Evolutionary conservation across 2,113 vertebrate species (phyloP).

Genomic region (Paedocypris sp.): DNA sequence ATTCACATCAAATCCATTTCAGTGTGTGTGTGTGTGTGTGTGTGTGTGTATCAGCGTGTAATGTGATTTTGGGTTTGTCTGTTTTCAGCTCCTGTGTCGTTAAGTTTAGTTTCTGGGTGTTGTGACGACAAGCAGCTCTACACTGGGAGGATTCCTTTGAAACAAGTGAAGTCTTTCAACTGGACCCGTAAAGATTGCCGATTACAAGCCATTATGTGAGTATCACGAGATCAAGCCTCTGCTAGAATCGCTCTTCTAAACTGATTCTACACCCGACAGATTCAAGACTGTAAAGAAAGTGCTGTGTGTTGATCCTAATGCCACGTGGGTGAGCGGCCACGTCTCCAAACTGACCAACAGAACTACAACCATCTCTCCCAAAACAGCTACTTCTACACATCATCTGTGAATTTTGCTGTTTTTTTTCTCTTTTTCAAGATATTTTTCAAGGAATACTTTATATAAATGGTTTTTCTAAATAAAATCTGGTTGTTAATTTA

Average conservation of each 20-base stretch:
- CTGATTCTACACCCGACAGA: background rate
- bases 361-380: background rate
- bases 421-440: background rate
- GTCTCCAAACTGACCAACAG: background rate
- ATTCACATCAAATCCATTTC: too few species aligned
- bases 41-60: too few species aligned
- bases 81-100: background rate
- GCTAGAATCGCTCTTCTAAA: too few species aligned
- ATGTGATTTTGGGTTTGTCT: background rate
- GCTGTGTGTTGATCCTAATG: background rate
- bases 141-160: background rate
- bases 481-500: background rate
- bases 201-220: conserved; percentile 9
- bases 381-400: background rate
- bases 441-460: background rate
- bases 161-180: background rate
- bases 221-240: too few species aligned
- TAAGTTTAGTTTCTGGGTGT: background rate
- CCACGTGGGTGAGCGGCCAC: background rate
- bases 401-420: background rate
- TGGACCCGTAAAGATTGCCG: background rate
- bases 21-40: too few species aligned
- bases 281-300: background rate
- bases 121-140: background rate
- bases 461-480: background rate